A percentile compares a stretch with the other conserved stretches of the same genome.
Conservation (phyloP, 2,888 invertebrate species). For the Omphaloscelis lunosa region DNA sequence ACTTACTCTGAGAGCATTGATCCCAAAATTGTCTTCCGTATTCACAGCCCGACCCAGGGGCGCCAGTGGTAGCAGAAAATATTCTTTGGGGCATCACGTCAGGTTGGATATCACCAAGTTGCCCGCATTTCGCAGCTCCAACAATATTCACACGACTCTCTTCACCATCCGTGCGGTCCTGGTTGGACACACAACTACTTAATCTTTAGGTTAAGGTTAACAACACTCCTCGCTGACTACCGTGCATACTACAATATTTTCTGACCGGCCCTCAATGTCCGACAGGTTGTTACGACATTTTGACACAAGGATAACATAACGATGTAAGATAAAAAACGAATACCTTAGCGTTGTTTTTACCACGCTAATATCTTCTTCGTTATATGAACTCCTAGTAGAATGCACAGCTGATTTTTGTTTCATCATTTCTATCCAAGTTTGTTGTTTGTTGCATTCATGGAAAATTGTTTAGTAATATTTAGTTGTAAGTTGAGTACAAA, state of each 20-base stretch:
- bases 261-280: conserved; percentile 17
- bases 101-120: conserved; percentile 78
- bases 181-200: conserved; percentile 73
- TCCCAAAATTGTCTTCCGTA: conserved; percentile 14
- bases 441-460: background rate
- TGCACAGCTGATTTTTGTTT: conserved; percentile 68
- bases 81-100: conserved; percentile 86
- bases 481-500: conserved; percentile 14
- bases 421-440: conserved; percentile 27
- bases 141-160: conserved; percentile 81
- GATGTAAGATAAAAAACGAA: conserved; percentile 36
- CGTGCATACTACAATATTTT: background rate
- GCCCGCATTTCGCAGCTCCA: conserved; percentile 70
- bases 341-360: conserved; percentile 26
- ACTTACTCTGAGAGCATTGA: background rate
- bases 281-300: conserved; percentile 60
- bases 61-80: conserved; percentile 82
- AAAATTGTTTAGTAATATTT: background rate
- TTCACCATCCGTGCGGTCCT: conserved; percentile 70
- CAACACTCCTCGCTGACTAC: background rate
- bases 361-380: conserved; percentile 33
- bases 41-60: conserved; percentile 83
- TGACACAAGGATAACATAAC: conserved; percentile 61
- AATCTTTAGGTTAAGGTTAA: conserved; percentile 57
- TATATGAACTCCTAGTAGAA: conserved; percentile 60